A percentile compares a stretch with the other conserved stretches of the same genome.
phyloP scores from a whole-genome alignment of 2,113 vertebrate genomes.

The Pelodiscus sinensis region DNA sequence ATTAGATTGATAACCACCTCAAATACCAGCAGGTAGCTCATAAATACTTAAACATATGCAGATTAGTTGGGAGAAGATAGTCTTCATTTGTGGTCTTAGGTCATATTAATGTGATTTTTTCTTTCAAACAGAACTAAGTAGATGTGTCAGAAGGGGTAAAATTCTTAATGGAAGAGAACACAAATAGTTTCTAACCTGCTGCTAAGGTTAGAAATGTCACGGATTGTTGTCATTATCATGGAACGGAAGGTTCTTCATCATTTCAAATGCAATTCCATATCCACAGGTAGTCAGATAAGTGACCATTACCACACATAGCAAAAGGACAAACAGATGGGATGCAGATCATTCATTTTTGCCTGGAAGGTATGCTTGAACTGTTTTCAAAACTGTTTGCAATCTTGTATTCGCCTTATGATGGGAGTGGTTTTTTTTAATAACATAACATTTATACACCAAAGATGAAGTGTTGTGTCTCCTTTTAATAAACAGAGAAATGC shows the following conservation, averaged over 20 bases:
- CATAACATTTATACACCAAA: background rate
- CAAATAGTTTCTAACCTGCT: slow-evolving; percentile 84
- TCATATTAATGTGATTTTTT: slow-evolving; percentile 85
- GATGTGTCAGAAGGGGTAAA: slow-evolving; percentile 85
- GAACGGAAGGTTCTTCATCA: slow-evolving; percentile 84
- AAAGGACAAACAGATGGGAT: slow-evolving; percentile 81
- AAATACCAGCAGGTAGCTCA: slow-evolving; percentile 86
- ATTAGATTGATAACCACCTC: slow-evolving; percentile 88
- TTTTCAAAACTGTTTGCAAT: slow-evolving; percentile 68
- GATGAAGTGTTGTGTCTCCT: background rate
- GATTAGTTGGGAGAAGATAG: slow-evolving; percentile 74
- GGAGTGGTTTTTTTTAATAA: slow-evolving; percentile 21
- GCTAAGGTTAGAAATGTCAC: slow-evolving; percentile 84
- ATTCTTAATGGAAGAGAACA: slow-evolving; percentile 89
- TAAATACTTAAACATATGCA: slow-evolving; percentile 85
- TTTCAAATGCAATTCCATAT: slow-evolving; percentile 84
- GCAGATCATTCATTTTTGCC: slow-evolving; percentile 64
- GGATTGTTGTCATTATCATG: slow-evolving; percentile 85
- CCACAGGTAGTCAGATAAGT: slow-evolving; percentile 84
- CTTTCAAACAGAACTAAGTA: slow-evolving; percentile 83
- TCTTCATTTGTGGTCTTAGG: slow-evolving; percentile 81
- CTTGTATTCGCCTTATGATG: background rate
- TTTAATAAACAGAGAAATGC: background rate
- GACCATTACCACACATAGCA: slow-evolving; percentile 80
- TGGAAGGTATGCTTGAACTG: slow-evolving; percentile 44